Evolutionary conservation across 2,797 vertebrate genomes (phyloP), one percentile per base, ranked within the genome.

Genomic region (Tauraco hartlaubi): DNA sequence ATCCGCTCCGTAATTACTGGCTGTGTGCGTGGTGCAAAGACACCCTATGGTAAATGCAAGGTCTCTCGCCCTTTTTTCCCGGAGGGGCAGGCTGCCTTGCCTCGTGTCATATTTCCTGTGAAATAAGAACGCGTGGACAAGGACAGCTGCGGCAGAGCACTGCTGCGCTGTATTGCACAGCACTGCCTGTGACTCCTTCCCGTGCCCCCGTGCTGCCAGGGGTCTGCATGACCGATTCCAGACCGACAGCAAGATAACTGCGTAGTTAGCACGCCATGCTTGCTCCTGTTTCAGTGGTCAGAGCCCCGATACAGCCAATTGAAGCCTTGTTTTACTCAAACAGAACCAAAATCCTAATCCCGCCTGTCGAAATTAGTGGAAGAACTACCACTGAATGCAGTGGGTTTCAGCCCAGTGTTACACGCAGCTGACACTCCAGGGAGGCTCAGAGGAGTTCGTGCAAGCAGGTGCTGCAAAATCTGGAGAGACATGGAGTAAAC

Each of bases 191-290:
- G 62, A 12, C 41, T 35, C n/a, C 25, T 49, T 73, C 59, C 39
- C 0, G 0, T 72, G 63, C 69, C 72, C 64, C 3, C 1, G 0
- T 0, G 1, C 56, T 61, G 31, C 8, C 26, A 15, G 18, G 35
- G 18, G 9, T 52, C 81, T 71, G 41, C 29, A 46, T 35, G 72
- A 15, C 31, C 41, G 25, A 31, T 80, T 64, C 56, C 58, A 83
- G 56, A 15, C 49, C 13, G 31, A 15, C 26, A 31, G 46, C 46
- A 49, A 52, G 56, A 25, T 56, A 37, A 62, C 46, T 56, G 61
- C 28, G 11, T 22, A 14, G 28, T 22, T 55, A 33, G 52, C 75
- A 83, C 1, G 3, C 33, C 68, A 7, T 3, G 0, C 26, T 59
- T 1, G 0, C 10, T 59, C 26, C 26, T 16, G 12, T 61, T 74